Evolutionary conservation across 2,888 invertebrate species (phyloP), one percentile per base, ranked within the genome.

Genomic region (Neelides folsomi): DNA sequence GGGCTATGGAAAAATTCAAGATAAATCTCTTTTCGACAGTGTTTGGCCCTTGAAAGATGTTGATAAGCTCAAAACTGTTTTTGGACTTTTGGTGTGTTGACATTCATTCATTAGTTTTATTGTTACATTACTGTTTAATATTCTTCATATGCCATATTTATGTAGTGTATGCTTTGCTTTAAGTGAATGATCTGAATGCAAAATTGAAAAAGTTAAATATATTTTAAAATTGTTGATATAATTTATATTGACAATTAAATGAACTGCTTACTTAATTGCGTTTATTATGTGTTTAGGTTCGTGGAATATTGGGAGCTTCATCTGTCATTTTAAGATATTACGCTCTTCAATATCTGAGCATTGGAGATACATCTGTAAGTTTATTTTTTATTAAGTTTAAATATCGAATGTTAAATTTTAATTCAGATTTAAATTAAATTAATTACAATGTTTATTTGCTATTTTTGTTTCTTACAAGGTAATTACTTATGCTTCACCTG

Each of bases 261-360:
- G 5, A 43, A 6, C 9, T 19, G 12, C 9, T 43, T 7, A 43
- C 13, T 43, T 13, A 16, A 16, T 42, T 12, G n/a, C 18, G 16
- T 41, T 47, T 8, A 10, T 5, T 8, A n/a, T 20, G 19, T 47
- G 13, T 48, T 13, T 39, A 59, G 59, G 39, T 59, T 13, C 49
- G 59, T 36, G 59, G 56, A 13, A 57, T 59, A 41, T 57, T 56
- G 43, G 60, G 60, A 12, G 57, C 56, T 7, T 56, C 54, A 20
- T 56, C 59, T 6, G 51, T 59, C 8, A 50, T 59, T 9, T 37
- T 62, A n/a, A 59, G 59, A 27, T 62, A 59, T 34, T 59, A 59
- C 37, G 56, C 62, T 2, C 39, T 62, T 2, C 55, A 59, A 20
- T 59, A 51, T 42, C 56, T 62, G 27, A 53, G 38, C 37, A 56